Evolutionary conservation across 2,888 invertebrate genomes (phyloP).

Genomic region (Dysmachus trigonus): DNA sequence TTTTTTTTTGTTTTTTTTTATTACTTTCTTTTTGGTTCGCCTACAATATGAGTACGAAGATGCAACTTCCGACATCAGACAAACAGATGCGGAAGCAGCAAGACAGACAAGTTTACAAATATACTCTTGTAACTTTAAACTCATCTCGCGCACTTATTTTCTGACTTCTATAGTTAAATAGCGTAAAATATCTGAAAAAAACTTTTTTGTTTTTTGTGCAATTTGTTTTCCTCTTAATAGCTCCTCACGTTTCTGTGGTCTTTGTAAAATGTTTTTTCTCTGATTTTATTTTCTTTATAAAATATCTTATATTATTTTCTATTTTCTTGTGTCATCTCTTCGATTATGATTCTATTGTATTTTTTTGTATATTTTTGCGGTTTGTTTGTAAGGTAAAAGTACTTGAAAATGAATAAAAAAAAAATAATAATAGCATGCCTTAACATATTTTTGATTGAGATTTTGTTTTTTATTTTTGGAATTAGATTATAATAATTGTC

Average conservation of each 20-base stretch:
- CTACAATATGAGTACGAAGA: constrained; percentile 10
- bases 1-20: not conserved
- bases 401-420: not conserved
- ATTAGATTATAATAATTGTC: too few species aligned
- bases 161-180: constrained; percentile 1
- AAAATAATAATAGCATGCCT: not conserved
- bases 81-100: constrained; percentile 47
- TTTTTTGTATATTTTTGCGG: constrained; percentile 4
- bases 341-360: not conserved
- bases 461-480: not conserved
- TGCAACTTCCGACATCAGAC: constrained; percentile 46
- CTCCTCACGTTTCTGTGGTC: constrained; percentile 11
- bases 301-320: constrained; percentile 26
- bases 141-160: constrained; percentile 17
- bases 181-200: constrained; percentile 33
- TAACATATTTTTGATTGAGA: not conserved
- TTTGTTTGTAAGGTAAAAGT: not conserved
- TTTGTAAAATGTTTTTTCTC: not conserved
- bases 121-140: constrained; percentile 1
- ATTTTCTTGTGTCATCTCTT: constrained; percentile 8
- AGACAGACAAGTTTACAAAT: constrained; percentile 11
- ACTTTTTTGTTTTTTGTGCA: constrained; percentile 8
- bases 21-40: not conserved
- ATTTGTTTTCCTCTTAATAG: constrained; percentile 31
- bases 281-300: constrained; percentile 7